These are phyloP conservation scores for Chromobotia macracanthus DNA, from an alignment of 2,797 vertebrate species.

Conservation along the genomic window DNA sequence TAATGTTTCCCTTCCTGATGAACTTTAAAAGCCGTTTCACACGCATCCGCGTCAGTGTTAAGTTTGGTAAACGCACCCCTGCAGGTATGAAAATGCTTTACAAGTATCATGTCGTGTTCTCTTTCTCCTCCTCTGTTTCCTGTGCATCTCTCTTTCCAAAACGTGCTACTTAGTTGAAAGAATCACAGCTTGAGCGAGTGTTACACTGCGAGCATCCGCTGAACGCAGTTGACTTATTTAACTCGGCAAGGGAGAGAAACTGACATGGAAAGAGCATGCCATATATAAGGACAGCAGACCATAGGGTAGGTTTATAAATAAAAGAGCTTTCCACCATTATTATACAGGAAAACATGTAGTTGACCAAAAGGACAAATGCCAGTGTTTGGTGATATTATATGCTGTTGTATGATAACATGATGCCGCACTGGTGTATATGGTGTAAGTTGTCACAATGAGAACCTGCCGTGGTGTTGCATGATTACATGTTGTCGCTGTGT, in stretches of 20 bases:
- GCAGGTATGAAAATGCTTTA: slow-evolving; percentile 47
- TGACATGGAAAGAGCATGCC: slow-evolving; percentile 10
- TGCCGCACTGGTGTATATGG: no score
- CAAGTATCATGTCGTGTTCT: slow-evolving; percentile 37
- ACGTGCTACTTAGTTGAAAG: slow-evolving; percentile 50
- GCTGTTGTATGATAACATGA: no score
- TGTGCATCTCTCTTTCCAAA: slow-evolving; percentile 31
- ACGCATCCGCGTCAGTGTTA: slow-evolving; percentile 34
- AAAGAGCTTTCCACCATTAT: neutral
- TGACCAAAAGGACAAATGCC: no score
- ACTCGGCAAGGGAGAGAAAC: slow-evolving; percentile 23
- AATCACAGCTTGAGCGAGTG: slow-evolving; percentile 44
- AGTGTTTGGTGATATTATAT: no score
- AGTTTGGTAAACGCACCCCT: slow-evolving; percentile 48
- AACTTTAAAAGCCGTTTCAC: slow-evolving; percentile 29
- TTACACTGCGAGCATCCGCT: slow-evolving; percentile 34
- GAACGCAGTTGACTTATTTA: slow-evolving; percentile 31
- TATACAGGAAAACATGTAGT: no score
- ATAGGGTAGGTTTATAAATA: neutral
- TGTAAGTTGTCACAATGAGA: no score
- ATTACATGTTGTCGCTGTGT: no score
- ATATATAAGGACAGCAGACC: slow-evolving; percentile 14
- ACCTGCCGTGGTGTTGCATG: no score
- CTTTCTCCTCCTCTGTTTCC: slow-evolving; percentile 28
- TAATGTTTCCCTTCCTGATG: slow-evolving; percentile 32